These are phyloP conservation scores for Equus przewalskii DNA, from an alignment of 2,113 vertebrate species.

Conservation along the genomic window DNA sequence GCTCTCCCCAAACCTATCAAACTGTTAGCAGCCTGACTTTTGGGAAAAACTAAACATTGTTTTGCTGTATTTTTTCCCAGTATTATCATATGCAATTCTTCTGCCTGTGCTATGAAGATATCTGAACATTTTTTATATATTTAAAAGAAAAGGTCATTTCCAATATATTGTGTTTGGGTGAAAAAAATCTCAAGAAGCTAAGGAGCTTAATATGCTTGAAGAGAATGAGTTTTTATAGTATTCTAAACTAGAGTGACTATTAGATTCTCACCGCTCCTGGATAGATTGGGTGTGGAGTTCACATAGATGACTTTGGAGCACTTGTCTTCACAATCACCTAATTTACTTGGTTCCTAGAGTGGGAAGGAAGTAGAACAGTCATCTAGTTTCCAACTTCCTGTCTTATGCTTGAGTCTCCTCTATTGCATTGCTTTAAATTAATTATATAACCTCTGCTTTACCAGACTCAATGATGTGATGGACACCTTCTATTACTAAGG, in stretches of 20 bases:
- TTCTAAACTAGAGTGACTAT: background rate
- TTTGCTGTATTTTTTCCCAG: background rate
- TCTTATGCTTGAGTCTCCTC: background rate
- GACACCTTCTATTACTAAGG: background rate
- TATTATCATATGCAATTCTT: background rate
- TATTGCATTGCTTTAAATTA: background rate
- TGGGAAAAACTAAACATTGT: background rate
- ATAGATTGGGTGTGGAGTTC: background rate
- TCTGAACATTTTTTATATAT: background rate
- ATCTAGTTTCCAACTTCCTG: background rate
- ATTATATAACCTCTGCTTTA: background rate
- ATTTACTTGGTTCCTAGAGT: constrained; percentile 12
- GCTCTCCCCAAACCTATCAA: background rate
- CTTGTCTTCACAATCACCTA: background rate
- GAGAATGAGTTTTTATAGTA: background rate
- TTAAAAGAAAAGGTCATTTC: constrained; percentile 29
- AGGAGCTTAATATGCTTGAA: background rate
- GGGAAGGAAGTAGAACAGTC: background rate
- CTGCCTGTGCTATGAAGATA: constrained; percentile 5
- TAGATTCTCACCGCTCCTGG: background rate
- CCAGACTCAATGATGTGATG: background rate
- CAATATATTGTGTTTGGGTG: background rate
- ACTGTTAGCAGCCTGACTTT: constrained; percentile 21
- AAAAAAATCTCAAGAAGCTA: background rate
- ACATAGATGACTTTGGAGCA: background rate